Percentiles rank a stretch among this genome's conserved stretches.
These are phyloP conservation scores for Phoenicopterus ruber DNA, from an alignment of 2,113 vertebrate species.

Conservation along the genomic window DNA sequence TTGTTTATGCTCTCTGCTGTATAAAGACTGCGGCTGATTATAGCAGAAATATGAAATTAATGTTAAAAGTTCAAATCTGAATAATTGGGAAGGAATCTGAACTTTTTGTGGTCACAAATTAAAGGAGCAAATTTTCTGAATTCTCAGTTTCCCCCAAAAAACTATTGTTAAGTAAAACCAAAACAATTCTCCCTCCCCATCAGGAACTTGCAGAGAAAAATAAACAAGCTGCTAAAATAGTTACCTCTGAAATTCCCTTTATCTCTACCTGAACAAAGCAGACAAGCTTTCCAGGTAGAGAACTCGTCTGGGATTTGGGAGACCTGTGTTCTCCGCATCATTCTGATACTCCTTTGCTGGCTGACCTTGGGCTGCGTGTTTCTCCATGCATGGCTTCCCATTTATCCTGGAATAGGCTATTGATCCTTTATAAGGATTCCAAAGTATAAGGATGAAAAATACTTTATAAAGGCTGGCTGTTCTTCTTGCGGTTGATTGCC, in stretches of 20 bases:
- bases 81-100: slow-evolving; percentile 25
- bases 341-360: not conserved
- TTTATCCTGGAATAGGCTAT: not conserved
- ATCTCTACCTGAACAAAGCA: not conserved
- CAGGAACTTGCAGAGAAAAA: not conserved
- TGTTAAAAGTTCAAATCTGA: slow-evolving; percentile 51
- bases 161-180: not conserved
- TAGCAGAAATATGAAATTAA: slow-evolving; percentile 38
- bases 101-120: not conserved
- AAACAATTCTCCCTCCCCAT: not conserved
- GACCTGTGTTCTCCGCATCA: not conserved
- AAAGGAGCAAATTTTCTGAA: not conserved
- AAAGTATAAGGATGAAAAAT: not conserved
- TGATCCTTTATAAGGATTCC: not conserved
- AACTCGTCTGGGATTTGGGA: not conserved
- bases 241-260: not conserved
- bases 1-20: slow-evolving; percentile 22
- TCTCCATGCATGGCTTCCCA: not conserved
- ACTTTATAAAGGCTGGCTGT: not conserved
- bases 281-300: not conserved
- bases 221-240: not conserved
- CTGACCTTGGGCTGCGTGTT: not conserved
- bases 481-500: not conserved
- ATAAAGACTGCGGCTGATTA: slow-evolving; percentile 23
- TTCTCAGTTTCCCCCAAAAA: not conserved